Percentiles rank a stretch among this genome's conserved stretches.
phyloP scores from a whole-genome alignment of 92 coral and sea anemone genomes.

The Porites evermanni region DNA sequence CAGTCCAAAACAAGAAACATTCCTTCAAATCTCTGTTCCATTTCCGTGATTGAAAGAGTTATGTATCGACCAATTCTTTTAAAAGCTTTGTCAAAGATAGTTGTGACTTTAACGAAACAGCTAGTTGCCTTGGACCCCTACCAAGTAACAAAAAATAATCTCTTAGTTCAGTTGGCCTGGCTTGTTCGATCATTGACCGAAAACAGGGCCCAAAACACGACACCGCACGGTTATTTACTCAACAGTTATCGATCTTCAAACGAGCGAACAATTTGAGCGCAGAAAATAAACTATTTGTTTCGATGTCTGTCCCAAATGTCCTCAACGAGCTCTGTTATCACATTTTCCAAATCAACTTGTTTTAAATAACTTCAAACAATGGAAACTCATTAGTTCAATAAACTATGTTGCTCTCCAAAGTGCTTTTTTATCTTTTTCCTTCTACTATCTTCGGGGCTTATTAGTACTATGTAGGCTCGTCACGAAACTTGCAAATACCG shows the following conservation, averaged over 20 bases:
- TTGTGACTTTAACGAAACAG: neutral
- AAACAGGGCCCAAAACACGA: neutral
- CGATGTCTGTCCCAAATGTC: slow-evolving; percentile 50
- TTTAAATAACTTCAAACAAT: slow-evolving; percentile 48
- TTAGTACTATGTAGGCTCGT: neutral
- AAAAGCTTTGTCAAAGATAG: neutral
- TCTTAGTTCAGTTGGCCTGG: neutral
- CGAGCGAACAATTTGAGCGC: neutral
- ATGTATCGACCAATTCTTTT: neutral
- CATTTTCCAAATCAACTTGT: slow-evolving; percentile 41
- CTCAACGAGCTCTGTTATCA: slow-evolving; percentile 16
- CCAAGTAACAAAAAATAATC: neutral
- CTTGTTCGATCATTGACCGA: neutral
- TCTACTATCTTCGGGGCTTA: neutral
- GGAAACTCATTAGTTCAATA: slow-evolving; percentile 44
- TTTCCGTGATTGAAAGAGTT: neutral
- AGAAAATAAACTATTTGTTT: slow-evolving; percentile 13
- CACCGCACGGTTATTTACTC: neutral
- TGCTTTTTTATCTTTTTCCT: slow-evolving; percentile 42
- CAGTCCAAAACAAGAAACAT: neutral
- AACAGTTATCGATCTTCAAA: neutral
- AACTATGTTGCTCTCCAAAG: slow-evolving; percentile 48
- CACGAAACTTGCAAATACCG: slow-evolving; percentile 7
- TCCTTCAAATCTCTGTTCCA: slow-evolving; percentile 6
- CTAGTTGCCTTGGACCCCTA: neutral